Percentiles rank a stretch among this genome's conserved stretches.
phyloP scores from a whole-genome alignment of 2,888 invertebrate genomes.

The Dolichopus griseipennis region DNA sequence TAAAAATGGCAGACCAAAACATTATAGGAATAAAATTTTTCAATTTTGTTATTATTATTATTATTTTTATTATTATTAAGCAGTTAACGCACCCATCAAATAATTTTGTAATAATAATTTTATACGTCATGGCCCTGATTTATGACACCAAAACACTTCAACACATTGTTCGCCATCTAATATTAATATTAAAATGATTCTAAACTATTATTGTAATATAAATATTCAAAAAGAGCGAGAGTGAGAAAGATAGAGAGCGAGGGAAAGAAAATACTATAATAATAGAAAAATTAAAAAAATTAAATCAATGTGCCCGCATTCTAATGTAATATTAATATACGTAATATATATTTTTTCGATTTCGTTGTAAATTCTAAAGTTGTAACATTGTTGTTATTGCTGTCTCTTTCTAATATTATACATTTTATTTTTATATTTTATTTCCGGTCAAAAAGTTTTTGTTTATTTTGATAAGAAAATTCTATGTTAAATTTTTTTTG shows the following conservation, averaged over 20 bases:
- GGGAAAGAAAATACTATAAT: no score
- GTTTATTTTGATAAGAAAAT: not conserved
- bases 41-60: not conserved
- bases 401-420: not conserved
- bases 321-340: not conserved
- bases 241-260: no score
- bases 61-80: not conserved
- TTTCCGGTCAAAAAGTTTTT: not conserved
- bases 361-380: no score
- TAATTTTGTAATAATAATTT: not conserved
- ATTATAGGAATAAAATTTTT: no score
- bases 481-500: not conserved
- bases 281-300: no score
- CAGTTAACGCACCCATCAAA: constrained; percentile 4
- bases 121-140: not conserved
- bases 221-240: no score
- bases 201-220: no score
- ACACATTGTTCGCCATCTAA: no score
- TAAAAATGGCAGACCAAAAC: no score
- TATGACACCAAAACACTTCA: constrained; percentile 1
- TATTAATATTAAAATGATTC: no score
- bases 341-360: not conserved
- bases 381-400: not conserved
- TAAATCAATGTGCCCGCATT: not conserved
- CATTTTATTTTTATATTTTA: not conserved